These are phyloP conservation scores for Barnardius zonarius DNA, from an alignment of 2,113 vertebrate genomes.

Conservation along the genomic window DNA sequence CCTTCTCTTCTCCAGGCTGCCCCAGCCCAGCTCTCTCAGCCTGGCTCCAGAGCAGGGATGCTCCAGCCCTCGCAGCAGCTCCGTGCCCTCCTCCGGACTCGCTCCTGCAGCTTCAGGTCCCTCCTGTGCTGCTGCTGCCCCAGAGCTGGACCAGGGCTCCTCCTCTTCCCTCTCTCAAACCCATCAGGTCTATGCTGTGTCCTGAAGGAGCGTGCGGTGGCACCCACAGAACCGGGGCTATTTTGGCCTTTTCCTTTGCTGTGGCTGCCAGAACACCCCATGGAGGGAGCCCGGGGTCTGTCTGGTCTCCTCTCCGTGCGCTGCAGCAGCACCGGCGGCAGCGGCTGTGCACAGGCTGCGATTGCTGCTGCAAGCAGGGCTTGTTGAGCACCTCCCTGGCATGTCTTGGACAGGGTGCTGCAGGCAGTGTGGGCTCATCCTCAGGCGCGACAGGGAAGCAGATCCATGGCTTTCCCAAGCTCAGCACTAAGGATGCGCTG, in stretches of 20 bases:
- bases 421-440: fast-evolving
- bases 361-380: fast-evolving
- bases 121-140: neutral
- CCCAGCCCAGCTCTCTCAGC: neutral
- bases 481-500: fast-evolving
- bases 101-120: neutral
- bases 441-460: fast-evolving
- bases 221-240: neutral
- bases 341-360: neutral
- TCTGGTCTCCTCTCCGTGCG: neutral
- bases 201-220: fast-evolving
- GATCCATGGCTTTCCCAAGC: neutral
- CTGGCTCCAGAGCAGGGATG: neutral
- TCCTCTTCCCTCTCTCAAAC: neutral
- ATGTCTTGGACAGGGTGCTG: fast-evolving
- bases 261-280: neutral
- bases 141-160: neutral
- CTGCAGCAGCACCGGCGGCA: neutral
- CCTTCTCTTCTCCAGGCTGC: too few relatives aligned
- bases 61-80: neutral
- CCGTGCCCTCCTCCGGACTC: too few relatives aligned
- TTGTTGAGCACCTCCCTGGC: fast-evolving
- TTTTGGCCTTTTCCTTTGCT: neutral
- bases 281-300: neutral
- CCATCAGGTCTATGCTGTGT: fast-evolving